Base-by-base conservation (phyloP, 2,113 vertebrate genomes). In the Poeciliopsis retropinna region DNA sequence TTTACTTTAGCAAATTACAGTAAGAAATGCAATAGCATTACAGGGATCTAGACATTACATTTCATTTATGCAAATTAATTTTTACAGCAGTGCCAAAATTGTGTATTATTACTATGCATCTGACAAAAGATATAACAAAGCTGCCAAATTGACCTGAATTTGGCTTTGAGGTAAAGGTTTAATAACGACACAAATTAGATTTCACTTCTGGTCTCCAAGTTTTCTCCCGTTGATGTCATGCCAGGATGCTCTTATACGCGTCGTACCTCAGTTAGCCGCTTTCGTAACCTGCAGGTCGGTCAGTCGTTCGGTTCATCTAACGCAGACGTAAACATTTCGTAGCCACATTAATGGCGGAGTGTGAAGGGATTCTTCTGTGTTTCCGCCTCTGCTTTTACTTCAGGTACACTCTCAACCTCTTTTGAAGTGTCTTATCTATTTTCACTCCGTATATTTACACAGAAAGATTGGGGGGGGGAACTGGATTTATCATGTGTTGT, bases 371-470 rank as follows among this genome's bases (percentile, higher is more conserved):
- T 67, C n/a, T n/a, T n/a, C 69, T 74, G 60, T 64, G 27, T 62
- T 73, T 60, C 79, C 41, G 61, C 27, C 61, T 64, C 74, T 87
- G 74, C 69, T 85, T 79, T 80, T 80, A 32, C 51, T 83, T 83
- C 47, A 80, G 31, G 70, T 66, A 12, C 39, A 68, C 39, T 75
- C 75, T 69, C 27, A 0, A 57, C 8, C 66, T 51, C 70, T 83
- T n/a, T 71, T 72, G 47, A 84, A 79, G 84, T 80, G 88, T 89
- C 82, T 87, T 84, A 82, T 80, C 78, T 69, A 51, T 78, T 87
- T 80, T 85, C 78, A 85, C 84, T 75, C 75, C 76, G 71, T 69
- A 41, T 86, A 64, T 61, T 28, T 51, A 69, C 72, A 41, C 47
- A 57, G 71, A 79, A 69, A 57, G 22, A 25, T 2, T 10, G n/a